Base-by-base conservation (phyloP, 1,140 invertebrate genomes). In the Steinernema feltiae region DNA sequence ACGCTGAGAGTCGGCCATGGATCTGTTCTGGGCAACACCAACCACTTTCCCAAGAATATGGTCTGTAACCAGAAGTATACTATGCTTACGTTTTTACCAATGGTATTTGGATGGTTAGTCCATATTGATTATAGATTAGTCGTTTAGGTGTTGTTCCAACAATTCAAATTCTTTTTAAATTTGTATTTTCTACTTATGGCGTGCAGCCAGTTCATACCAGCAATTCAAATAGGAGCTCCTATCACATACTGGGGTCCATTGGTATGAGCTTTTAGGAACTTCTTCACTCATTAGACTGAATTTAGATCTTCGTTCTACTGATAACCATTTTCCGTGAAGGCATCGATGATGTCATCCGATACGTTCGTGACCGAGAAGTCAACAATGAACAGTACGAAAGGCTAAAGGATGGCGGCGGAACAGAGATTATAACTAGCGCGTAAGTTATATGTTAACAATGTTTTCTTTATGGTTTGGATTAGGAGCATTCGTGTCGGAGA, bases 21-120 rank as follows among this genome's bases (percentile, higher is more conserved):
- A 2, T 83, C 84, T 75, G 30, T 85, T 75, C 32, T 80, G 73
- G 48, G 85, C 46, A 84, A 80, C 48, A 83, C 83, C 1, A 48
- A 88, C 76, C 92, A 93, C 85, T 96, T 92, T 88, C 94, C 96
- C 48, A 91, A 93, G 70, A 99, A 99, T 89, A 93, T 95, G 78
- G 95, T 99, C 77, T 91, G 94, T 81, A 99, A 99, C 90, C 96
- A 97, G 89, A 99, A 99, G 90, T 99, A 98, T 88, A 98, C 94
- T 88, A 91, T 98, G 80, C 91, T 99, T 78, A 95, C 95, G 84
- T 99, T 99, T 89, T 90, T 99, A 85, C 97, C 97, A 70, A 87
- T 97, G 89, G 97, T 98, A 88, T 87, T 78, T 27, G 17, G 7
- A 81, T 46, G 27, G 32, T 31, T n/a, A n/a, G n/a, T 24, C 72